A percentile compares a stretch with the other conserved stretches of the same genome.
These are phyloP conservation scores for human (Homo sapiens) DNA, from an alignment of 2,113 vertebrate species.

Conservation along the genomic window DNA sequence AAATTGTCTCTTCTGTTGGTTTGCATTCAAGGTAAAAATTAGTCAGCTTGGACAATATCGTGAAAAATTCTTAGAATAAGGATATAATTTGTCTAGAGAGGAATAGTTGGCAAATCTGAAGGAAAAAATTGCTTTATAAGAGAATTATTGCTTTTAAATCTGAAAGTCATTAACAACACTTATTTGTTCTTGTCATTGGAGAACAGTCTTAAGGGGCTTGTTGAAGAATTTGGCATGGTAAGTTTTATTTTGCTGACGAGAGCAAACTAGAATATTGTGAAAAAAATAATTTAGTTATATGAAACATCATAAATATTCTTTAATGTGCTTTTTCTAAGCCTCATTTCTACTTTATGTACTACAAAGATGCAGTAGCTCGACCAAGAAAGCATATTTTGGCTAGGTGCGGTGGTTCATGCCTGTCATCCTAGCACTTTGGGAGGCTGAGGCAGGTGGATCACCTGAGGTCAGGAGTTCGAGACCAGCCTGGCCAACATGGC, in stretches of 20 bases:
- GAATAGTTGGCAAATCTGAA: slow-evolving; percentile 77
- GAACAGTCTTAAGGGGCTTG: slow-evolving; percentile 51
- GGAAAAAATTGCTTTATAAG: slow-evolving; percentile 80
- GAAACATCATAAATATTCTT: slow-evolving; percentile 61
- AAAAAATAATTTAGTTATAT: slow-evolving; percentile 56
- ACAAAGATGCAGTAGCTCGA: background rate
- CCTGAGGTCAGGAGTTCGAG: no score
- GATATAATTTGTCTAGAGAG: slow-evolving; percentile 59
- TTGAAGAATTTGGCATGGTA: slow-evolving; percentile 55
- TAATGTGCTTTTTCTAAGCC: slow-evolving; percentile 30
- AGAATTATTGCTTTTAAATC: slow-evolving; percentile 77
- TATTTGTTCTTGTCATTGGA: slow-evolving; percentile 79
- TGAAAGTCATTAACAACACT: slow-evolving; percentile 80
- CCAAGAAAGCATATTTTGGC: background rate
- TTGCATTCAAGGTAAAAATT: slow-evolving; percentile 70
- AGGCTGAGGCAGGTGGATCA: no score
- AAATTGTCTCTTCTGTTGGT: slow-evolving; percentile 71
- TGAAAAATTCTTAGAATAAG: slow-evolving; percentile 63
- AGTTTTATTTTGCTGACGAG: slow-evolving; percentile 50
- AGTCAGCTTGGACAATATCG: slow-evolving; percentile 32
- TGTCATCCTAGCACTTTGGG: no score
- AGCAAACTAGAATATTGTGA: slow-evolving; percentile 44
- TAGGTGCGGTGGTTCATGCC: no score
- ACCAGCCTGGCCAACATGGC: no score
- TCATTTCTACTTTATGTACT: slow-evolving; percentile 51